Evolutionary conservation across 2,888 invertebrate species (phyloP).

Genomic region (Stictocephala bisonia): DNA sequence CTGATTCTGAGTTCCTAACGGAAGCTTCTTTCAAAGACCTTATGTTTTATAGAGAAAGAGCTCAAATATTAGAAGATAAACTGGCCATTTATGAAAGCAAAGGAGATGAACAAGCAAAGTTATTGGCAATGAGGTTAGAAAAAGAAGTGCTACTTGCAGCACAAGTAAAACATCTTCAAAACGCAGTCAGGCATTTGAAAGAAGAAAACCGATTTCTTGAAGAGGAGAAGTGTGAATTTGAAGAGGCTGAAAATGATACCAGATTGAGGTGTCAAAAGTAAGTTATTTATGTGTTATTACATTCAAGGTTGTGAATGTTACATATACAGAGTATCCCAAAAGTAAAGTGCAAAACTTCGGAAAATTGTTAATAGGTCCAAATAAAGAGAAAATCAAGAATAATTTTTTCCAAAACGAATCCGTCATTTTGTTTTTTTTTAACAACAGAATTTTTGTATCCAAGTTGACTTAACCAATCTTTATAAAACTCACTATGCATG

Average conservation of each 20-base stretch:
- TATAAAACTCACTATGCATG: too few relatives aligned
- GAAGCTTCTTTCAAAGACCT: conserved; percentile 69
- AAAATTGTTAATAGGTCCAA: too few relatives aligned
- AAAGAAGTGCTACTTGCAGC: conserved; percentile 70
- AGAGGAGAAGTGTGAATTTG: conserved; percentile 79
- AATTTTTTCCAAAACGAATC: too few relatives aligned
- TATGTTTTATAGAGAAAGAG: conserved; percentile 75
- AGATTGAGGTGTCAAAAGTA: conserved; percentile 70
- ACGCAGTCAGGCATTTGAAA: conserved; percentile 70
- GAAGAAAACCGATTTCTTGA: conserved; percentile 74
- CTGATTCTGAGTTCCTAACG: conserved; percentile 53
- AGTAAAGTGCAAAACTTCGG: too few relatives aligned
- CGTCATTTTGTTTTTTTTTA: too few relatives aligned
- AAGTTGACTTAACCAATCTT: too few relatives aligned
- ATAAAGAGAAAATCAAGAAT: too few relatives aligned
- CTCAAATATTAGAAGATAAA: conserved; percentile 74
- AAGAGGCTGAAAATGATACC: conserved; percentile 82
- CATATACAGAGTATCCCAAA: too few relatives aligned
- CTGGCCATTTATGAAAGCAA: conserved; percentile 75
- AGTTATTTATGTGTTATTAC: conserved; percentile 47
- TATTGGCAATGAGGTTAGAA: conserved; percentile 72
- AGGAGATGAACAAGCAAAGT: conserved; percentile 72
- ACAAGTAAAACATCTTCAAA: conserved; percentile 65
- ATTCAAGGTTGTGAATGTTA: background rate
- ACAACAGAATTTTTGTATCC: too few relatives aligned